These are phyloP conservation scores for Malurus melanocephalus DNA, from an alignment of 2,113 vertebrate species.

Conservation along the genomic window DNA sequence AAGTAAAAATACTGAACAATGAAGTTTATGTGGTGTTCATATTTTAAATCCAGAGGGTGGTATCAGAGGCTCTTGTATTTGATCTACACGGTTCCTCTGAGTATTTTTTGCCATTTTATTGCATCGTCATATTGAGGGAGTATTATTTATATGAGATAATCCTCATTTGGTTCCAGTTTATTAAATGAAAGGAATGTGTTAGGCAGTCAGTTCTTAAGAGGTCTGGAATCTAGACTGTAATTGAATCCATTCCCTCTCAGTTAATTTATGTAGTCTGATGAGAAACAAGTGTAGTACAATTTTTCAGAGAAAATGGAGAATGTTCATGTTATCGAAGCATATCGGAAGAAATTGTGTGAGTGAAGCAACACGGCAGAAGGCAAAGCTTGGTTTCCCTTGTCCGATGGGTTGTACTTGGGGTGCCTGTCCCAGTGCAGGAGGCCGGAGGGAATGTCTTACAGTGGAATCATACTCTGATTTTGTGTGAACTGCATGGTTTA, in stretches of 20 bases:
- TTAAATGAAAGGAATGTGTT: constrained; percentile 60
- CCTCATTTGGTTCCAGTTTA: constrained; percentile 52
- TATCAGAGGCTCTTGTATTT: constrained; percentile 9
- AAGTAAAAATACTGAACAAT: neutral
- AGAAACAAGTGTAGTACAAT: constrained; percentile 44
- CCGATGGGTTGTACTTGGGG: rapidly evolving
- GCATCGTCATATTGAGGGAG: neutral
- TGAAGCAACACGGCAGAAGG: neutral
- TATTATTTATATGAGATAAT: constrained; percentile 54
- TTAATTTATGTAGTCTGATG: constrained; percentile 57
- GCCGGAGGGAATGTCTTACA: no score
- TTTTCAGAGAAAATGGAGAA: constrained; percentile 26
- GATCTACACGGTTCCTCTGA: neutral
- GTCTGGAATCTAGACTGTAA: constrained; percentile 46
- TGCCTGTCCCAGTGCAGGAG: rapidly evolving
- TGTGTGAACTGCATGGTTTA: neutral
- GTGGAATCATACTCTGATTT: rapidly evolving
- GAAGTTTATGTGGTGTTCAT: neutral
- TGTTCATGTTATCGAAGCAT: neutral
- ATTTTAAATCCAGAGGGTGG: constrained; percentile 1
- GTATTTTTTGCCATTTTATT: constrained; percentile 34
- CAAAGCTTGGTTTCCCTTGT: neutral
- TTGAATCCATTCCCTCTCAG: constrained; percentile 41
- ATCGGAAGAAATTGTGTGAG: neutral
- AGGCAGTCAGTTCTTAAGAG: constrained; percentile 26